These are phyloP conservation scores for Cyaniris semiargus DNA, from an alignment of 2,888 invertebrate genomes.

Conservation along the genomic window DNA sequence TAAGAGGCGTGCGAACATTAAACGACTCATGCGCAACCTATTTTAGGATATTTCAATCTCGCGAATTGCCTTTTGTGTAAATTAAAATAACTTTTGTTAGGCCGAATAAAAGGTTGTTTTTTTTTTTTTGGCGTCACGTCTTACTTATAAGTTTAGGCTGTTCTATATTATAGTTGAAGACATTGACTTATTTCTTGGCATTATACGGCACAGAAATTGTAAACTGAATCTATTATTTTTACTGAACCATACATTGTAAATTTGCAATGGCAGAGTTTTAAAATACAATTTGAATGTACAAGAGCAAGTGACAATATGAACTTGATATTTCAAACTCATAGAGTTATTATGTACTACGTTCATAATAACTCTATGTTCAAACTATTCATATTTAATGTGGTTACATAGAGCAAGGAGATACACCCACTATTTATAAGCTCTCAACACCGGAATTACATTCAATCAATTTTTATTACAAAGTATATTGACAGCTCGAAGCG, in stretches of 20 bases:
- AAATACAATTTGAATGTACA: neutral
- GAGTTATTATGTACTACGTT: no score
- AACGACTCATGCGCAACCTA: conserved; percentile 3
- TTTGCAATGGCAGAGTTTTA: neutral
- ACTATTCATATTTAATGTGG: neutral
- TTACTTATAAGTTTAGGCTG: neutral
- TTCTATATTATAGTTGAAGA: no score
- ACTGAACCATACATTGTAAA: neutral
- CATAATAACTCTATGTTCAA: no score
- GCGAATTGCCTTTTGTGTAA: neutral
- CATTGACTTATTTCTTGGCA: neutral
- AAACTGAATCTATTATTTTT: neutral
- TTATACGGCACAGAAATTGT: neutral
- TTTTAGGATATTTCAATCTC: neutral
- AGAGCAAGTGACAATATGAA: neutral
- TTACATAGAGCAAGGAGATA: conserved; percentile 2
- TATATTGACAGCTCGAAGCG: neutral
- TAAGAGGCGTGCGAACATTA: neutral
- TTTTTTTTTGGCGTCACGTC: neutral
- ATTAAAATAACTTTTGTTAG: neutral
- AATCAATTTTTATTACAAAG: conserved; percentile 19
- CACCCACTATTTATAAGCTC: conserved; percentile 1
- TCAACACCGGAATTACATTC: conserved; percentile 18
- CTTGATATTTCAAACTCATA: conserved; percentile 1
- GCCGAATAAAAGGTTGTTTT: no score